phyloP scores from a whole-genome alignment of 2,797 vertebrate species.

The Alcedo atthis region DNA sequence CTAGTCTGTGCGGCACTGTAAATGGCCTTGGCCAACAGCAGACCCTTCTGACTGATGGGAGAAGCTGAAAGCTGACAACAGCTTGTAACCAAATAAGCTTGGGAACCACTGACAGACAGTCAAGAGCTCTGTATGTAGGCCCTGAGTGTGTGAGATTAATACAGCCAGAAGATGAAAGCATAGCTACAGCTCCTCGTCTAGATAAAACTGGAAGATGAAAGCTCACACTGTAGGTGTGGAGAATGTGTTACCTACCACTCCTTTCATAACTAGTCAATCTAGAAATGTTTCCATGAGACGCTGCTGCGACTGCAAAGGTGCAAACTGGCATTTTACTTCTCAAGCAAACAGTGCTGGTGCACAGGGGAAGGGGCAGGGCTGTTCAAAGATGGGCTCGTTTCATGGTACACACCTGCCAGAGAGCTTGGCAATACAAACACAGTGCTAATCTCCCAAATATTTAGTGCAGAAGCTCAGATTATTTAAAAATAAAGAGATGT shows the following conservation, averaged over 20 bases:
- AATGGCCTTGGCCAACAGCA: background rate
- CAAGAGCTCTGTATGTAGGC: background rate
- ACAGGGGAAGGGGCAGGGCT: background rate
- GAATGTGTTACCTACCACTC: background rate
- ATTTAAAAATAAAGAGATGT: background rate
- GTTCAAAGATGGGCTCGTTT: background rate
- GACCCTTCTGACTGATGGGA: background rate
- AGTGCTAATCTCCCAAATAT: background rate
- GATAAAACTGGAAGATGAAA: constrained; percentile 42
- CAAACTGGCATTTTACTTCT: background rate
- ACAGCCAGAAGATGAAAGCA: constrained; percentile 41
- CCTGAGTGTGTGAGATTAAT: background rate
- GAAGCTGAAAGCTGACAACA: background rate
- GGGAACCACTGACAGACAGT: background rate
- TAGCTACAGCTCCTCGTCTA: constrained; percentile 25
- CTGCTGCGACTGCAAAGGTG: background rate
- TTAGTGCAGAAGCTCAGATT: background rate
- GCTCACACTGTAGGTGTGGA: background rate
- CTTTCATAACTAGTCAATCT: constrained; percentile 9
- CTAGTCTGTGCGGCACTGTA: background rate
- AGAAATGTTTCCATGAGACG: background rate
- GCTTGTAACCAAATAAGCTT: background rate
- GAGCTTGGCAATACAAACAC: background rate
- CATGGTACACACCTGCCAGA: background rate
- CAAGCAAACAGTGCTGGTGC: background rate